Percentiles rank a stretch among this genome's conserved stretches.
Conservation (phyloP, 2,888 invertebrate species). For the Amiota minor region DNA sequence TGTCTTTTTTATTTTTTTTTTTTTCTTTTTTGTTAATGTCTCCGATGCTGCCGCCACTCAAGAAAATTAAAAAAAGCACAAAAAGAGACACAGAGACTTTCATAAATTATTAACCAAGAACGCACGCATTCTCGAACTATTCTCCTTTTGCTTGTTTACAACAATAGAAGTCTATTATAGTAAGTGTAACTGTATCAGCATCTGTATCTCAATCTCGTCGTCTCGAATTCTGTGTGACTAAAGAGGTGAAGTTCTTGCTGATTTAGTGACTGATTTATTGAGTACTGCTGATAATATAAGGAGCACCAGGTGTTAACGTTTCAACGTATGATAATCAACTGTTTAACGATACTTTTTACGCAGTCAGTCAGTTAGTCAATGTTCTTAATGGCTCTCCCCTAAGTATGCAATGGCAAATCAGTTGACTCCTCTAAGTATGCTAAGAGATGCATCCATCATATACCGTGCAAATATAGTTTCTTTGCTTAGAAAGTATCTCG, state of each 20-base stretch:
- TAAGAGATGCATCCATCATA: too few relatives aligned
- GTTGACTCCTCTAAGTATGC: not conserved
- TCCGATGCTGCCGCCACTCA: conserved; percentile 52
- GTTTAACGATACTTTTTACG: conserved; percentile 22
- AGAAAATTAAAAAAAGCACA: conserved; percentile 51
- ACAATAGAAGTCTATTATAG: too few relatives aligned
- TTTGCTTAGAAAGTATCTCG: not conserved
- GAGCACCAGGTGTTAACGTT: conserved; percentile 55
- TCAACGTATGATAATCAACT: conserved; percentile 47
- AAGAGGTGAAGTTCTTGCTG: too few relatives aligned
- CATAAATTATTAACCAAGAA: too few relatives aligned
- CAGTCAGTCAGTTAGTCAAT: not conserved
- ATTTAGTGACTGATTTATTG: too few relatives aligned
- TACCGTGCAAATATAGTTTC: too few relatives aligned
- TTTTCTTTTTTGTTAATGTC: not conserved
- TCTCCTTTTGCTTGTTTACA: too few relatives aligned
- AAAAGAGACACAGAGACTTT: not conserved
- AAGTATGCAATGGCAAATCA: not conserved
- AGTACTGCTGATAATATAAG: too few relatives aligned
- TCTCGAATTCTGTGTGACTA: too few relatives aligned
- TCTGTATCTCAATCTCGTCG: too few relatives aligned
- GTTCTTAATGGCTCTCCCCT: not conserved
- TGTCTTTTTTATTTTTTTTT: conserved; percentile 1
- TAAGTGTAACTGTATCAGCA: too few relatives aligned
- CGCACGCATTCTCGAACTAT: too few relatives aligned